Base-by-base conservation (phyloP, 2,888 invertebrate species). In the Tillus elongatus region DNA sequence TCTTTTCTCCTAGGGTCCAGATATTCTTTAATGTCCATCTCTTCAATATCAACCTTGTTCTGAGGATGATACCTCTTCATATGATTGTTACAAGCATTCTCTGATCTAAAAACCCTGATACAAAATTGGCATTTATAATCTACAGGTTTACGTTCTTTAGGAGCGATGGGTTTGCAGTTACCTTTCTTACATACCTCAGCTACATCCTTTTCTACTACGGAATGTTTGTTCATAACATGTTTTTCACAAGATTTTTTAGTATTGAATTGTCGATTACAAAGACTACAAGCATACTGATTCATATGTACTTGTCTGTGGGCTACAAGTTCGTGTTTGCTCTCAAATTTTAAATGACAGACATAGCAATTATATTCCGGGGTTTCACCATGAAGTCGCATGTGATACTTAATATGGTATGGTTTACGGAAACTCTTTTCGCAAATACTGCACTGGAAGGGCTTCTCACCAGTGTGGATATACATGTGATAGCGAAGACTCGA, bases 351-450 rank as follows among this genome's bases (percentile, higher is more conserved):
- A n/a, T n/a, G 6, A n/a, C 24, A 19, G 6, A 19, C 24, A 6
- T 19, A 6, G 24, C 24, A 19, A 19, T 6, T 8, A n/a, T 19
- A 19, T n/a, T 6, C 24, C 6, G 6, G n/a, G 6, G n/a, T n/a
- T n/a, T n/a, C 24, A 6, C 6, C n/a, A n/a, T 19, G 24, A n/a
- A n/a, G 6, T 6, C 24, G 6, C 24, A 19, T 19, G n/a, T 19
- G 24, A 6, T 8, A n/a, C 24, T 19, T 19, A 6, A 19, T n/a
- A n/a, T 19, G 24, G 24, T 19, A 19, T n/a, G 24, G 24, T n/a
- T 19, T 19, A 6, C 24, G 24, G 24, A 19, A 19, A 19, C 24
- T n/a, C 24, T 19, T 19, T 6, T n/a, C 24, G 24, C 24, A 19
- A 6, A 19, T 6, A 6, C n/a, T n/a, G 24, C 24, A 19, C 6